Evolutionary conservation across 2,113 vertebrate species (phyloP).

Genomic region (Willisornis vidua): DNA sequence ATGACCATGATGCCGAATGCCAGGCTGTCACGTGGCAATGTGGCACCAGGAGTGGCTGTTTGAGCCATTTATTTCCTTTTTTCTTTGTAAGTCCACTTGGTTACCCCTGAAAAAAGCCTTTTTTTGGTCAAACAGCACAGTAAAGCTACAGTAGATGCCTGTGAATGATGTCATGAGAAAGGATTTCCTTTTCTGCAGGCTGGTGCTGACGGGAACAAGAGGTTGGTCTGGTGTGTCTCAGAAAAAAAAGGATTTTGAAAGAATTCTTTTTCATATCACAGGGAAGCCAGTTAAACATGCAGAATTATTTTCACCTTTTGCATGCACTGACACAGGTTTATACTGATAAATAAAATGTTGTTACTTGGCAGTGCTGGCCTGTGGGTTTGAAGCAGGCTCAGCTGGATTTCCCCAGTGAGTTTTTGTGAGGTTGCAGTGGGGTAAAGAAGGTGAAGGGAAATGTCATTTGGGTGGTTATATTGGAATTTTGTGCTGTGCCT

Average conservation of each 20-base stretch:
- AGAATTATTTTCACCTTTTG: neutral
- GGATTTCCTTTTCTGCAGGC: neutral
- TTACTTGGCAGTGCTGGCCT: neutral
- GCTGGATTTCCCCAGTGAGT: neutral
- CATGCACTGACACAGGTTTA: neutral
- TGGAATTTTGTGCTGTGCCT: neutral
- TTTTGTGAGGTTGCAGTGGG: neutral
- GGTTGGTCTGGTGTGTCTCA: neutral
- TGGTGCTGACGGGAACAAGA: neutral
- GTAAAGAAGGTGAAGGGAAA: neutral
- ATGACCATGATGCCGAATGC: accelerated
- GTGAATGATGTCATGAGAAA: neutral
- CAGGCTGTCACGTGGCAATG: neutral
- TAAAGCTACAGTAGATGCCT: neutral
- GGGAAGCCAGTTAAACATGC: neutral
- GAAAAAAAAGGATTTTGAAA: neutral
- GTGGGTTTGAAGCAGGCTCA: neutral
- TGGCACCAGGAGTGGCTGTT: neutral
- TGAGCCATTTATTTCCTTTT: neutral
- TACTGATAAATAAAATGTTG: neutral
- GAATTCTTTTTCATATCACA: neutral
- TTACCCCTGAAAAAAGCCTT: neutral
- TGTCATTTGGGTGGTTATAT: neutral
- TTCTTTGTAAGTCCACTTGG: neutral
- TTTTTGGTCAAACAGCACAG: neutral